These are phyloP conservation scores for Lathamus discolor DNA, from an alignment of 2,113 vertebrate genomes.

Conservation along the genomic window DNA sequence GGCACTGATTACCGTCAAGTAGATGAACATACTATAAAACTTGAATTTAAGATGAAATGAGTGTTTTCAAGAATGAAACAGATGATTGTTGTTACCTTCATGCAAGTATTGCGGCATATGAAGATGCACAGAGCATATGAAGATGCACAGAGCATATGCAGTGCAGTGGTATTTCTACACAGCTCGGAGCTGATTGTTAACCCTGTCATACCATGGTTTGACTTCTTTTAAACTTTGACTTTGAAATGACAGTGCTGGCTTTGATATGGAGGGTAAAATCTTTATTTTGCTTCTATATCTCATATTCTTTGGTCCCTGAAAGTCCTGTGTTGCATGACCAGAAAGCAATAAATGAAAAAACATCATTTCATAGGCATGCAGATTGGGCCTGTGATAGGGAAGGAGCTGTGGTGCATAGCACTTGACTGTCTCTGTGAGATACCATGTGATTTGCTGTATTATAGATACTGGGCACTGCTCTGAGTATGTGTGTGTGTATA, in stretches of 20 bases:
- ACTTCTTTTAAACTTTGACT: not conserved
- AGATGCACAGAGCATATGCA: not conserved
- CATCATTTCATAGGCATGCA: not conserved
- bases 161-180: not conserved
- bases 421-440: not conserved
- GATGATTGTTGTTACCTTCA: not conserved
- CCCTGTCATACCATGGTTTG: not conserved
- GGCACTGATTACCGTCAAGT: not conserved
- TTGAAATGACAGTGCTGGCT: not conserved
- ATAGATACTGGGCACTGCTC: not conserved
- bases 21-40: not conserved
- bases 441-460: not conserved
- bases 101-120: not conserved
- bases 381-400: constrained; percentile 5
- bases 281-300: not conserved
- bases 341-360: constrained; percentile 17
- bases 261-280: not conserved
- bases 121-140: not conserved
- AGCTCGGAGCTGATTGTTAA: not conserved
- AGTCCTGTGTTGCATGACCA: not conserved
- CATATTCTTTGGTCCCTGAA: not conserved
- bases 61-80: not conserved
- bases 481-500: not conserved
- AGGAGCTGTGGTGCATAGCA: not conserved
- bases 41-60: not conserved